Base-by-base conservation (phyloP, 2,113 vertebrate genomes). In the Anas platyrhynchos region DNA sequence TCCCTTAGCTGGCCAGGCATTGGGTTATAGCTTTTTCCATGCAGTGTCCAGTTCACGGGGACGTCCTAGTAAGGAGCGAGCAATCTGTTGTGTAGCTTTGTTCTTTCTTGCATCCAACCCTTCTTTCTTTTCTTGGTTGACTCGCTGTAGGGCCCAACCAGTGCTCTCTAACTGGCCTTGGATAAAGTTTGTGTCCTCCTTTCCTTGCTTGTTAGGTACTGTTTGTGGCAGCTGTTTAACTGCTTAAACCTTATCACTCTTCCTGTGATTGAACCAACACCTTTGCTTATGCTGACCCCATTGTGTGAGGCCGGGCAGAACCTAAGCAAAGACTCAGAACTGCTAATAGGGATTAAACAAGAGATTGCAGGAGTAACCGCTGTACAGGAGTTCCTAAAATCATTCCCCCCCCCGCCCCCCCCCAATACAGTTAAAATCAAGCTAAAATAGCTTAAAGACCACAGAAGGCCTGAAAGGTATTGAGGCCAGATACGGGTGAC, bases 391-490 rank as follows among this genome's bases (percentile, higher is more conserved):
- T 77, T 85, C 84, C 59, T 77, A 34, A 77, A 58, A 69, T 34
- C 1, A 11, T 4, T 18, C 16, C 22, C 83, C 56, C 43, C 31
- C 43, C 31, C 38, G 4, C 38, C 38, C 38, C 38, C 10, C 38
- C 38, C 38, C 38, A 61, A 52, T 73, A 41, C 44, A 61, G 48
- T 55, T 91, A 77, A 88, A 85, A 50, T 83, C 22, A 72, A 83
- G 7, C 44, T 81, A 66, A 69, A 86, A 55, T 36, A 77, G 6
- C 27, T 18, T 71, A 43, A 41, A 48, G 83, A 54, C 38, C 17
- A 43, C 2, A 2, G 31, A 75, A 75, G 9, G 56, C 32, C 54
- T 93, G 73, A n/a, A 9, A 74, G 32, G 20, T 0, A 0, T 68
- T 77, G 34, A 34, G 56, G 18, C 11, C 69, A 61, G 44, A 7